Base-by-base conservation (phyloP, 2,797 vertebrate species). In the Hozukius guyotensis region DNA sequence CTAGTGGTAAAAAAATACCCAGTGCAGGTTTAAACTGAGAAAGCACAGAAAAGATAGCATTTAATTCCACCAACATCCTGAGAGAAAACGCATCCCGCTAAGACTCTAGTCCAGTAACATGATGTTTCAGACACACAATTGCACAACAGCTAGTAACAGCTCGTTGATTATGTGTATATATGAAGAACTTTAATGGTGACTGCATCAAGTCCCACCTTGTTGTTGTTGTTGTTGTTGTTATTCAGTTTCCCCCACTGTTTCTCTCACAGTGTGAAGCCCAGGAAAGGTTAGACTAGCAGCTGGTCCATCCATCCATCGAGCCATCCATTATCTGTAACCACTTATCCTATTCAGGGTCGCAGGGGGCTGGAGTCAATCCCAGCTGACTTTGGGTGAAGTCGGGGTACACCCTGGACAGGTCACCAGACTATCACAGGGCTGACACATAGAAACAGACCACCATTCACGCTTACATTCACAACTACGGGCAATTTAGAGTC, bases 291-390 rank as follows among this genome's bases (percentile, higher is more conserved):
- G 29, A 57, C 55, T 9, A 34, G 20, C 42, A 31, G 22, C 25
- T 20, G 91, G 91, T 7, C 42, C 42, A 46, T 46, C 42, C 42
- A 46, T 18, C 42, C 38, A 42, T 46, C 36, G 12, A 36, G 2
- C 42, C 42, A 46, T 18, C 16, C 42, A 38, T 38, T 46, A 46
- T 46, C 42, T 46, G 42, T 46, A 18, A 46, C 42, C 42, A 18
- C 16, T 46, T 46, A 46, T 49, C 18, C 46, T 49, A 49, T 49
- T 20, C 18, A 20, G 2, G 46, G 18, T 8, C 18, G 16, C 18
- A 49, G 46, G 46, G 46, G 46, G 46, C 18, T 49, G 8, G 46
- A 20, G 46, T 8, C 46, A 0, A 49, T 49, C 18, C 46, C 46
- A 49, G 46, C 46, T 49, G 18, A 49, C 46, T 20, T 20, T 49